Conservation (phyloP, 2,888 invertebrate species). For the Drosophila helvetica region DNA sequence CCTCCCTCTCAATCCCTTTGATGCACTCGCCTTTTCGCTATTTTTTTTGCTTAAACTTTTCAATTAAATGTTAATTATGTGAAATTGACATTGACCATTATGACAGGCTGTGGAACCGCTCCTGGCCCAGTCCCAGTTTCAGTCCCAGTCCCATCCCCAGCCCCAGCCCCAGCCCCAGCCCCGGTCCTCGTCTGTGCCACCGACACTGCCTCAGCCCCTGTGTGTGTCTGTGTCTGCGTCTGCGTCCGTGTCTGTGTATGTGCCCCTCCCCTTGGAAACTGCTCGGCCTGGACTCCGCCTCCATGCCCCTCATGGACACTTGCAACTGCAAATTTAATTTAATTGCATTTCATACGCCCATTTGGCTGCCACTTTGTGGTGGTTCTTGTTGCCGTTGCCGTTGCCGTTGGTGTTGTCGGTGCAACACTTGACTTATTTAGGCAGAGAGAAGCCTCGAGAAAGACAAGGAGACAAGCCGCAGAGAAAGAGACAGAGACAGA, state of each 20-base stretch:
- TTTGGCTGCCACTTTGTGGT: slow-evolving; percentile 66
- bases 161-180: slow-evolving; percentile 19
- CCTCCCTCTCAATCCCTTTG: neutral
- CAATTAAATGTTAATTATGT: slow-evolving; percentile 74
- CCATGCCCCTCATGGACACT: slow-evolving; percentile 44
- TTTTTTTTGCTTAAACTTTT: slow-evolving; percentile 49
- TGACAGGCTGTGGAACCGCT: slow-evolving; percentile 54
- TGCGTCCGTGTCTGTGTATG: neutral
- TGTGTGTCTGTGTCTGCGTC: neutral
- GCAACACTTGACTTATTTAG: slow-evolving; percentile 76
- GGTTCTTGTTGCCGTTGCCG: slow-evolving; percentile 30
- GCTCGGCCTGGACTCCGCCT: neutral
- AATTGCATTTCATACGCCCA: slow-evolving; percentile 79
- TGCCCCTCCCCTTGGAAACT: neutral
- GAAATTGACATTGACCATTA: slow-evolving; percentile 74
- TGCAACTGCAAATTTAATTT: slow-evolving; percentile 77
- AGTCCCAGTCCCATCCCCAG: slow-evolving; percentile 19
- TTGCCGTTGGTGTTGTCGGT: neutral
- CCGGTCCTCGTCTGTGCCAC: neutral
- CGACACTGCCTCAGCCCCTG: too few species aligned
- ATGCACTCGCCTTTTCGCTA: neutral
- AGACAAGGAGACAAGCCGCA: slow-evolving; percentile 5
- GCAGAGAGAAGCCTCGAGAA: slow-evolving; percentile 35
- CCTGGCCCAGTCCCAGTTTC: slow-evolving; percentile 7
- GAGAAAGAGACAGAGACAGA: neutral